Base-by-base conservation (phyloP, 2,888 invertebrate species). In the Cephus pulcher region DNA sequence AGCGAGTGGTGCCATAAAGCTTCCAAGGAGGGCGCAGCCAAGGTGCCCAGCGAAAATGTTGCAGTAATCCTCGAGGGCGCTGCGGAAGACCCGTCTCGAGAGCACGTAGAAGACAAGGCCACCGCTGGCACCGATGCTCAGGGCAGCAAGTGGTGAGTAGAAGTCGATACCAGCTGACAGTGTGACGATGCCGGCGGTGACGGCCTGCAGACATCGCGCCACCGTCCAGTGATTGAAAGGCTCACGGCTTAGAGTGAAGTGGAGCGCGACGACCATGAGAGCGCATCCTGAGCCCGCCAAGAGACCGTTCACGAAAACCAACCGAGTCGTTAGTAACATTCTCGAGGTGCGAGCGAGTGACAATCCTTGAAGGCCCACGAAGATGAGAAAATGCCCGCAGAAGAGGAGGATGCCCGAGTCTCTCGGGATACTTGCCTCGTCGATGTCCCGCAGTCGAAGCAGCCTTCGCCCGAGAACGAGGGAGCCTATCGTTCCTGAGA, bases 51-150 rank as follows among this genome's bases (percentile, higher is more conserved):
- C 84, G 1, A 87, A 79, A 12, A 91, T 80, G 76, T 92, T 91
- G 80, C 91, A 91, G 78, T 90, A 88, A 81, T 92, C 92, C 79
- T 92, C 92, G 12, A 92, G 76, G 0, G 89, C 85, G 69, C 89
- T 90, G 78, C 83, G 83, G 75, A 89, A 89, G 3, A 91, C 79
- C 15, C 80, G 74, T 77, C 86, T 79, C 75, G 88, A 83, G 34
- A 86, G 70, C 78, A 88, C 73, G 80, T 86, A 86, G 84, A 86
- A 88, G 76, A 90, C 76, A 69, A 90, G 40, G 77, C 88, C 86
- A 80, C 81, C 81, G 79, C 81, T 30, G 73, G 83, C 80, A 76
- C 88, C 84, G 73, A 88, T 69, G 3, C 78, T 83, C 30, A 90
- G 80, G 23, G 89, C 84, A 11, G 85, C 75, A 11, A 84, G 69